Percentiles rank a stretch among this genome's conserved stretches.
Evolutionary conservation across 92 coral and sea anemone genomes (phyloP).

Genomic region (Porites evermanni): DNA sequence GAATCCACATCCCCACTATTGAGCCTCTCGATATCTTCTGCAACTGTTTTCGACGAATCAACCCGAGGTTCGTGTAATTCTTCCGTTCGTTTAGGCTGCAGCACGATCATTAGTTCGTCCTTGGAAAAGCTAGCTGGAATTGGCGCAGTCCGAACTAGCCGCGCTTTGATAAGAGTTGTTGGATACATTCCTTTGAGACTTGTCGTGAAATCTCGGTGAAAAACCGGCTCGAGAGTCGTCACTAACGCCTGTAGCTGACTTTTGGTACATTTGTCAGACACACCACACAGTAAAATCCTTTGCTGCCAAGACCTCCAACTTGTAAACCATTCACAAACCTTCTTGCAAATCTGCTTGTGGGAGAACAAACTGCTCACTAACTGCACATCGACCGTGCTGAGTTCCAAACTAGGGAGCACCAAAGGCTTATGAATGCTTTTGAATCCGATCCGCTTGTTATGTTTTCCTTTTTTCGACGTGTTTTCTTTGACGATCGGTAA

Average conservation of each 20-base stretch:
- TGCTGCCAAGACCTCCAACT: slow-evolving; percentile 97
- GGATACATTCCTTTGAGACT: slow-evolving; percentile 92
- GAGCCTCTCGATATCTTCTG: background rate
- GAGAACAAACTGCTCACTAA: slow-evolving; percentile 79
- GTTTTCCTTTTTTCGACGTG: slow-evolving; percentile 35
- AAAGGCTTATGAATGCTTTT: slow-evolving; percentile 66
- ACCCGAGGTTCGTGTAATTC: background rate
- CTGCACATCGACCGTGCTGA: slow-evolving; percentile 68
- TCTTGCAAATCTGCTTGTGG: slow-evolving; percentile 83
- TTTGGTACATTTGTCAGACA: slow-evolving; percentile 89
- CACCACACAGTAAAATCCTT: slow-evolving; percentile 86
- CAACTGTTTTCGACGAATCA: background rate
- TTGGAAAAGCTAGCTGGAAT: slow-evolving; percentile 21
- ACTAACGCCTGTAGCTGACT: slow-evolving; percentile 80
- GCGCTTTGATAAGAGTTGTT: slow-evolving; percentile 54
- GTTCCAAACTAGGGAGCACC: slow-evolving; percentile 76
- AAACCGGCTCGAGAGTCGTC: slow-evolving; percentile 94
- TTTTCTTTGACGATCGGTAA: slow-evolving; percentile 37
- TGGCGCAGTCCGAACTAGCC: slow-evolving; percentile 63
- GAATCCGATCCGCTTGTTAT: slow-evolving; percentile 51
- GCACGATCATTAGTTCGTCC: slow-evolving; percentile 17
- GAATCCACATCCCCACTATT: background rate
- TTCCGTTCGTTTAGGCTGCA: slow-evolving; percentile 8
- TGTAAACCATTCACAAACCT: slow-evolving; percentile 90
- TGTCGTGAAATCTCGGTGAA: slow-evolving; percentile 93